Percentiles rank a stretch among this genome's conserved stretches.
These are phyloP conservation scores for Rhynchophorus ferrugineus DNA, from an alignment of 1,140 invertebrate species.

Conservation along the genomic window DNA sequence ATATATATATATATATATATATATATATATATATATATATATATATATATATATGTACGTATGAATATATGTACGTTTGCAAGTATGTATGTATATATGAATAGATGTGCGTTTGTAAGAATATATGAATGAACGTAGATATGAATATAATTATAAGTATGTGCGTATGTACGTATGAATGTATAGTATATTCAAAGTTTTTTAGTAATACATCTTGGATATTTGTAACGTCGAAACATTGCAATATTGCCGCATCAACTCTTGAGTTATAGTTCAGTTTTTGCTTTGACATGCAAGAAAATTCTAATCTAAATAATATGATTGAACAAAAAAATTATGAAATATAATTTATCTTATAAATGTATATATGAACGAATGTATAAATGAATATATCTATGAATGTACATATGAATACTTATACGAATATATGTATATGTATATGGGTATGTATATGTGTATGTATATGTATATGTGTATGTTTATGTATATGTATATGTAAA, in stretches of 20 bases:
- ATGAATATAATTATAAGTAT: too few relatives aligned
- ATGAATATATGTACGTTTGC: background rate
- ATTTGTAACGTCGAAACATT: too few relatives aligned
- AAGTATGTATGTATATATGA: background rate
- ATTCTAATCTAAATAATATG: too few relatives aligned
- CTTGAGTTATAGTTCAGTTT: too few relatives aligned
- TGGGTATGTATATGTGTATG: background rate
- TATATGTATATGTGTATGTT: background rate
- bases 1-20: background rate
- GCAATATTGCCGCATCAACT: too few relatives aligned
- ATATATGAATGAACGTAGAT: background rate
- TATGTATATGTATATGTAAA: background rate
- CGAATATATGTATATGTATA: background rate
- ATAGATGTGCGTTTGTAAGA: background rate
- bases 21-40: background rate
- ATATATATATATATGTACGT: background rate
- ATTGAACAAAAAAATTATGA: too few relatives aligned
- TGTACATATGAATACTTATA: background rate
- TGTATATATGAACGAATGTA: background rate
- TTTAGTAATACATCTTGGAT: too few relatives aligned
- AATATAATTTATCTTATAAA: too few relatives aligned
- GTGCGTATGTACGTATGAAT: too few relatives aligned
- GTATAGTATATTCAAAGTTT: too few relatives aligned
- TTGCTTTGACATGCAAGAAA: too few relatives aligned
- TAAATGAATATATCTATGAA: background rate